Evolutionary conservation across 2,797 vertebrate genomes (phyloP).

Genomic region (Limosa lapponica): DNA sequence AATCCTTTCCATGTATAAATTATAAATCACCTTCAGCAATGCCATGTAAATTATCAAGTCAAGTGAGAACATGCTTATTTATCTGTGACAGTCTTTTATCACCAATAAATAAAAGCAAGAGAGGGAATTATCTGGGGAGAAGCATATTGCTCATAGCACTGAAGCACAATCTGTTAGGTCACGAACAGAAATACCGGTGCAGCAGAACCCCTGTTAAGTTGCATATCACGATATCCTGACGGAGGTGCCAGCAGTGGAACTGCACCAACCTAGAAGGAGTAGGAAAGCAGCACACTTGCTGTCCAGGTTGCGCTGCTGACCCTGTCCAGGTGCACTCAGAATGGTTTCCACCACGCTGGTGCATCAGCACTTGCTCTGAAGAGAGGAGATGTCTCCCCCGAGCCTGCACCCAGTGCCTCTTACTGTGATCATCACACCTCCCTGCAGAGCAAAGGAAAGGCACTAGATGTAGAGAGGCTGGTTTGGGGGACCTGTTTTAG

Average conservation of each 20-base stretch:
- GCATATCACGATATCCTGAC: not conserved
- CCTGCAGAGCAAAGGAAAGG: not conserved
- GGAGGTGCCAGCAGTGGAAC: not conserved
- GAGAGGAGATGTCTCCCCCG: not conserved
- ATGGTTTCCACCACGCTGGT: not conserved
- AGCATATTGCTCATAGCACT: not conserved
- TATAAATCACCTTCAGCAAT: conserved; percentile 70
- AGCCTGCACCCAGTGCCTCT: not conserved
- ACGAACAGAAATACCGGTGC: not conserved
- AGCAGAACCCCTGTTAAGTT: not conserved
- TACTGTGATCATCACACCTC: not conserved
- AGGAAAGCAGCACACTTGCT: not conserved
- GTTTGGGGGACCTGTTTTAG: not conserved
- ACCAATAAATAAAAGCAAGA: conserved; percentile 52
- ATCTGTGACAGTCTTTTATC: conserved; percentile 54
- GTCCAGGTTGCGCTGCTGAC: not conserved
- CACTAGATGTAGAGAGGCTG: not conserved
- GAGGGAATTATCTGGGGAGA: conserved; percentile 22
- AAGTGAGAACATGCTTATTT: conserved; percentile 57
- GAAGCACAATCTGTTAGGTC: not conserved
- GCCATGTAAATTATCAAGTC: conserved; percentile 63
- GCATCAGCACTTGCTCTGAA: not conserved
- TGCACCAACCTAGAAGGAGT: fast-evolving
- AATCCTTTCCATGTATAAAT: conserved; percentile 71
- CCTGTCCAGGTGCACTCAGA: not conserved